phyloP scores from a whole-genome alignment of 1,140 invertebrate genomes.

The Nebria ingens region DNA sequence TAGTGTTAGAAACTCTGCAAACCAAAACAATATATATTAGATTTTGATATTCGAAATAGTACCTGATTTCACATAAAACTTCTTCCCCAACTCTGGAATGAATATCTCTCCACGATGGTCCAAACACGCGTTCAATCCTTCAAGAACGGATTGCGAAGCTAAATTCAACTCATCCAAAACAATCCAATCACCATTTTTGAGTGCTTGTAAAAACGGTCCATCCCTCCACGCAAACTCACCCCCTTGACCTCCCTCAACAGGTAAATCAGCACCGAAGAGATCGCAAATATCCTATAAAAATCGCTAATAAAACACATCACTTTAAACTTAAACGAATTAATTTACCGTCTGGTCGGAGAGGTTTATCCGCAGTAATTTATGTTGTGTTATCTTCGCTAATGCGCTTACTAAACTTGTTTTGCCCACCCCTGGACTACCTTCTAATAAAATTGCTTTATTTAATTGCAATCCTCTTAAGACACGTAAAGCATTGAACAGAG shows the following conservation, averaged over 20 bases:
- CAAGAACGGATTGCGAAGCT: constrained; percentile 94
- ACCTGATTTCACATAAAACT: constrained; percentile 63
- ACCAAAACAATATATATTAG: neutral
- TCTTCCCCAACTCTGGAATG: constrained; percentile 86
- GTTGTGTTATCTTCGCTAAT: constrained; percentile 75
- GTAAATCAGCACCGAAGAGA: constrained; percentile 95
- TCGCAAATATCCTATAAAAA: constrained; percentile 80
- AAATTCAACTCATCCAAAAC: constrained; percentile 98
- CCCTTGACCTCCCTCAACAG: constrained; percentile 72
- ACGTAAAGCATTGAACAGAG: constrained; percentile 70
- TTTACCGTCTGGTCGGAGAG: constrained; percentile 94
- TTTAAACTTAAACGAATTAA: constrained; percentile 18
- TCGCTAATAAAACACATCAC: constrained; percentile 13
- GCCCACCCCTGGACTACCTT: constrained; percentile 96
- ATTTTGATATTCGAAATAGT: constrained; percentile 30
- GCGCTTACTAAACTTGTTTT: constrained; percentile 93
- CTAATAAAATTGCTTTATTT: constrained; percentile 84
- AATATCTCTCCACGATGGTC: constrained; percentile 96
- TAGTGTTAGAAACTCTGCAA: too few species aligned
- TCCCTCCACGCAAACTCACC: constrained; percentile 93
- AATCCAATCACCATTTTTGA: constrained; percentile 92
- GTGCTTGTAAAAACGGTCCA: constrained; percentile 85
- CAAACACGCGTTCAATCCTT: constrained; percentile 96
- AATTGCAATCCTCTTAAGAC: constrained; percentile 82
- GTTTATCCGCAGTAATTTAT: constrained; percentile 86